A percentile compares a stretch with the other conserved stretches of the same genome.
Evolutionary conservation across 2,797 vertebrate species (phyloP).

Genomic region (Ispidina picta): DNA sequence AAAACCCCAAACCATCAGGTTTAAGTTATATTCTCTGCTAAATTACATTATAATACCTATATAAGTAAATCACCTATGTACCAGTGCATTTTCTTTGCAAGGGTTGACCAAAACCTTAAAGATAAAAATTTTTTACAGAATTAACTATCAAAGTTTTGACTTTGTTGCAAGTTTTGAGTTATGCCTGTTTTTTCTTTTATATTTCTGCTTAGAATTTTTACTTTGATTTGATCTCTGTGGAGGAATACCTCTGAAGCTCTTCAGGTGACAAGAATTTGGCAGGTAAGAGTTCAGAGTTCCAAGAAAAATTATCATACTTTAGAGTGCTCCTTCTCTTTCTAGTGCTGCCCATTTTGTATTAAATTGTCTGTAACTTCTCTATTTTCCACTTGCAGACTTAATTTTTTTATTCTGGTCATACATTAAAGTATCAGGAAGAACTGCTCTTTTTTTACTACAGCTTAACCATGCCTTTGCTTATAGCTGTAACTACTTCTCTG

Average conservation of each 20-base stretch:
- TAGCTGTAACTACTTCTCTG: background rate
- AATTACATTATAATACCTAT: background rate
- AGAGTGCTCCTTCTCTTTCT: background rate
- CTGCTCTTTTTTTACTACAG: background rate
- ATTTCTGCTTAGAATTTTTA: background rate
- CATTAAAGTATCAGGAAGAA: background rate
- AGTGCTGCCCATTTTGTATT: background rate
- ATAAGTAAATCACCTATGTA: background rate
- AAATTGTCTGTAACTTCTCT: background rate
- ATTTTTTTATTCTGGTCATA: background rate
- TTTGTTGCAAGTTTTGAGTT: background rate
- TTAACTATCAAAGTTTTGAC: background rate
- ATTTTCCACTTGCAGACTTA: background rate
- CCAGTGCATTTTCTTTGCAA: background rate
- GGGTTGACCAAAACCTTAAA: background rate
- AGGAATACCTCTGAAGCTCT: background rate
- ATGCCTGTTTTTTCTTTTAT: background rate
- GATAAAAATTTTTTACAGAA: background rate
- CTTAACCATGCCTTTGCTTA: background rate
- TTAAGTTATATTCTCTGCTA: background rate
- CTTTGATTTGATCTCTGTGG: background rate
- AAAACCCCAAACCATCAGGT: background rate
- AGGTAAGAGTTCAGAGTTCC: background rate
- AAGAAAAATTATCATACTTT: background rate
- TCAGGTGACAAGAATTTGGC: background rate